Evolutionary conservation across 2,113 vertebrate genomes (phyloP), one percentile per base, ranked within the genome.

Genomic region (Rhinoptilus africanus): DNA sequence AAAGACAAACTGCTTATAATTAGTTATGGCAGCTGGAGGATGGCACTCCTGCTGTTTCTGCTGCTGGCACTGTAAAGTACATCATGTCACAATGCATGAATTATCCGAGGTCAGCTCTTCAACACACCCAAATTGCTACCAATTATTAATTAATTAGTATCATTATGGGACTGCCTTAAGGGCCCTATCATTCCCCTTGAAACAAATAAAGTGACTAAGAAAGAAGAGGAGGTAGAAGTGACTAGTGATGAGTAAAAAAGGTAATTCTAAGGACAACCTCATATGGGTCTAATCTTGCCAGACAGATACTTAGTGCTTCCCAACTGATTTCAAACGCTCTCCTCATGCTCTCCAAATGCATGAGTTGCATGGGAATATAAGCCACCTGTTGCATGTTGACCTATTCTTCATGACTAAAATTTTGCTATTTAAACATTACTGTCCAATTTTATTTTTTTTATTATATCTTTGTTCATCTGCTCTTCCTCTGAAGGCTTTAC

Each of bases 131-230:
- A 96, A 96, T 76, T 95, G 74, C 74, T 95, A 95, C 57, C 96
- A 95, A 92, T 97, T 97, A 97, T 95, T 95, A 95, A 97, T 97
- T 97, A 96, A 95, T 97, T 97, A 93, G 66, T 93, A 91, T 91
- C 84, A 88, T 95, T 95, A 89, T 76, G 74, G 84, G 86, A 85
- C 84, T 82, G 57, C 74, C 91, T 92, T 91, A 84, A 95, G 86
- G 77, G 48, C 28, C 53, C 41, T 89, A 82, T 89, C n/a, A 50
- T 37, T 57, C 39, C 89, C 66, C 50, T 66, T 89, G 80, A 95
- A 95, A 87, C 48, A 93, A 91, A 93, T 78, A 85, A 95, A 93
- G 23, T 79, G 57, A 85, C 39, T 82, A 69, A 75, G 41, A 93
- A 87, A 74, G 57, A 84, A 75, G 77, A 81, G 30, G 76, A 66